Base-by-base conservation (phyloP, 2,888 invertebrate genomes). In the Platynereis dumerilii region DNA sequence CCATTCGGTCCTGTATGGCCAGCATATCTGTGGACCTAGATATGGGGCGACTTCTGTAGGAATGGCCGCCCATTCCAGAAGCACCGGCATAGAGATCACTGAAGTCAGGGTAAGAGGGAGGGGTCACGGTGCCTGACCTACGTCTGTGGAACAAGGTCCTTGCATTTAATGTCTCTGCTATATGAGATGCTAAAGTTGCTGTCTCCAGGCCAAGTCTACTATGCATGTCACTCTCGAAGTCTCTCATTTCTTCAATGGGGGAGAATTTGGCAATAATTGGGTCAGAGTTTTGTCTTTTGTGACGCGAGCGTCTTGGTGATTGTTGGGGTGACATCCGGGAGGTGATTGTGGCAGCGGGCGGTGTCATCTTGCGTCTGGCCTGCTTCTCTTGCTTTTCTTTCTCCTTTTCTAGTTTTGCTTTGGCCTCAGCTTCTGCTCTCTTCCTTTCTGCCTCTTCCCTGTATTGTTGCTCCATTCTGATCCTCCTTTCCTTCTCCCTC, bases 201-300 rank as follows among this genome's bases (percentile, higher is more conserved):
- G 52, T 61, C 29, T 61, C 61, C 22, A 61, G 28, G 5, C 61
- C 61, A 17, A 61, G 55, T 15, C 61, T 48, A 28, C 55, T 52
- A 29, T 58, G 81, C 68, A 84, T 81, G 65, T 83, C 83, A 20
- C 78, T 76, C 71, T 85, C 85, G 60, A 84, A 80, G 70, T 85
- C 84, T 72, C 82, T 82, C 72, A 85, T 86, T 73, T 87, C 87
- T 72, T 86, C 86, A 53, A 87, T 86, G 17, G 86, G 86, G 55
- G 86, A 86, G 76, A 86, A 86, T 68, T 85, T 86, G 64, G 86
- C 84, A 63, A 87, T 83, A 81, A 86, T 86, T 28, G 87, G 87
- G 78, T 87, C 87, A 28, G 87, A 87, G 60, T 87, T 84, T 75
- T 87, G 87, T 42, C 87, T 82, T 66, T 86, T 85, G 76, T 87